These are phyloP conservation scores for Hylyphantes graminicola DNA, from an alignment of 1,140 invertebrate genomes.

Conservation along the genomic window DNA sequence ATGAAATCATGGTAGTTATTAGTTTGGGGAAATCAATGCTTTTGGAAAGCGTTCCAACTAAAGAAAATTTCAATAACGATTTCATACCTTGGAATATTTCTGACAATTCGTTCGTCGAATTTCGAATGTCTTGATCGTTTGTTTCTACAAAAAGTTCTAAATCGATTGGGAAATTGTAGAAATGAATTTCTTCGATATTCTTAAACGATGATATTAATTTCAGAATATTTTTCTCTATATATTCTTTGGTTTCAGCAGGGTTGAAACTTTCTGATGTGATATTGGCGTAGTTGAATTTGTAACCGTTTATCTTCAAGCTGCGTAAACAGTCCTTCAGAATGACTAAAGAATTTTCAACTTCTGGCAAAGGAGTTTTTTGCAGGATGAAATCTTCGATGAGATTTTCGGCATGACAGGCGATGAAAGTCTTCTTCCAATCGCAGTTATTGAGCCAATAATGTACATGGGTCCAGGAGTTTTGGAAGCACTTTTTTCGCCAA, in stretches of 20 bases:
- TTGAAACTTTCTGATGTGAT: not conserved
- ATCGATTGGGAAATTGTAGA: constrained; percentile 21
- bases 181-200: constrained; percentile 18
- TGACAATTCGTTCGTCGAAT: not conserved
- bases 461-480: not conserved
- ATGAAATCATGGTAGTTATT: not conserved
- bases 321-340: not conserved
- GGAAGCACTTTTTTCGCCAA: constrained; percentile 23
- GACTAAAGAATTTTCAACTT: not conserved
- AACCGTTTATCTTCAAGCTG: constrained; percentile 27
- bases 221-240: not conserved
- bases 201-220: constrained; percentile 1
- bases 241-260: not conserved
- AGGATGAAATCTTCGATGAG: constrained; percentile 1
- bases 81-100: not conserved
- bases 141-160: constrained; percentile 19
- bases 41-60: constrained; percentile 1
- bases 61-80: constrained; percentile 4
- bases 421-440: constrained; percentile 21
- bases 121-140: not conserved
- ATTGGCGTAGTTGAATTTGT: constrained; percentile 21
- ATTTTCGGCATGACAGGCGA: not conserved
- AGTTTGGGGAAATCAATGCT: not conserved
- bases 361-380: not conserved
- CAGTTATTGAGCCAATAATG: constrained; percentile 14